Percentiles rank a stretch among this genome's conserved stretches.
Evolutionary conservation across 2,797 vertebrate genomes (phyloP).

Genomic region (Etheostoma perlongum): DNA sequence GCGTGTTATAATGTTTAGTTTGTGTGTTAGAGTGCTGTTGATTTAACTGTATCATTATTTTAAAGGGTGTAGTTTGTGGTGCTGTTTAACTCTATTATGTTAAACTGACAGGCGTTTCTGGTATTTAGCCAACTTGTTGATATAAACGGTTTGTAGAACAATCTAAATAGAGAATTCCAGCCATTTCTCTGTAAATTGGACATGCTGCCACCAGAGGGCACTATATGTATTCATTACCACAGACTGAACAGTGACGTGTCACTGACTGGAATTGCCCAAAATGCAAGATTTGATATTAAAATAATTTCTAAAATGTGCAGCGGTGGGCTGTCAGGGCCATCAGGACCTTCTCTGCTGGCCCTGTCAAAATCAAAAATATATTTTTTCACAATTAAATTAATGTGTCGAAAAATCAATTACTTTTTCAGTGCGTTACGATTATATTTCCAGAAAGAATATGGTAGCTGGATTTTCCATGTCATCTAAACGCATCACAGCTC

Average conservation of each 20-base stretch:
- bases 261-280: background rate
- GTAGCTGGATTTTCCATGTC: no score
- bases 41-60: background rate
- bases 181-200: background rate
- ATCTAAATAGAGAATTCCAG: background rate
- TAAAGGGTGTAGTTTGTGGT: background rate
- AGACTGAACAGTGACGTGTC: background rate
- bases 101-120: background rate
- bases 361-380: no score
- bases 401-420: no score
- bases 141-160: background rate
- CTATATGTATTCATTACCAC: background rate
- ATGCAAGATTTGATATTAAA: background rate
- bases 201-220: constrained; percentile 40
- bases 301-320: background rate
- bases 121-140: background rate
- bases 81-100: background rate
- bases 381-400: no score
- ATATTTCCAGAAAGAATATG: no score
- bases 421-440: no score
- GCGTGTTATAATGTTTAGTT: no score
- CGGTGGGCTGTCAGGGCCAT: no score
- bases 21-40: no score
- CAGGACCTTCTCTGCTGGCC: no score
- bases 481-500: no score